These are phyloP conservation scores for Drosophila asahinai DNA, from an alignment of 1,140 invertebrate genomes.

Conservation along the genomic window DNA sequence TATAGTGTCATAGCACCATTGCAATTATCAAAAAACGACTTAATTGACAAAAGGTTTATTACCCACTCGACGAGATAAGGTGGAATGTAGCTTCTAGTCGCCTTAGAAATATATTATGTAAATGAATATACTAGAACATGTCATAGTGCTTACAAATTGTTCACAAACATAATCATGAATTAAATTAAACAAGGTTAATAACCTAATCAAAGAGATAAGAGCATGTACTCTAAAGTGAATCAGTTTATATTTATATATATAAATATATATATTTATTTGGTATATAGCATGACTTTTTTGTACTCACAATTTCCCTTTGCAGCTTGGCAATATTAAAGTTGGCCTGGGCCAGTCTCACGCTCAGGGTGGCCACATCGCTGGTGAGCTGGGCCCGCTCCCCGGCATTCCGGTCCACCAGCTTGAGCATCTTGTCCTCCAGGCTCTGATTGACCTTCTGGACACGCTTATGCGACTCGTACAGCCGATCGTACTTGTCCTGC, in stretches of 20 bases:
- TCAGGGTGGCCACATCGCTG: conserved; percentile 94
- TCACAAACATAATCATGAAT: background rate
- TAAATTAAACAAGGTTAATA: background rate
- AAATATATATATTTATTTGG: background rate
- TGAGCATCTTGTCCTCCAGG: conserved; percentile 96
- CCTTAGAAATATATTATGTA: background rate
- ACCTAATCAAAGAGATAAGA: background rate
- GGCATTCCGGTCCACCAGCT: conserved; percentile 96
- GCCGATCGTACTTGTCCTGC: conserved; percentile 96
- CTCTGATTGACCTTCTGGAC: conserved; percentile 98
- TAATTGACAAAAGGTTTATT: conserved; percentile 21
- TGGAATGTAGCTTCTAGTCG: background rate
- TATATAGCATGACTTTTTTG: background rate
- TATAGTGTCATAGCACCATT: background rate
- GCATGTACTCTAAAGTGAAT: no score
- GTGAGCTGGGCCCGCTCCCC: conserved; percentile 95
- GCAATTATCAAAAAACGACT: background rate
- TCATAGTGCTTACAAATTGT: background rate
- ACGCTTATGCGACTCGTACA: conserved; percentile 96
- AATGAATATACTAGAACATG: background rate
- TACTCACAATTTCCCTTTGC: conserved; percentile 96
- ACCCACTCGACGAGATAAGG: background rate
- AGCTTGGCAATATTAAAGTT: conserved; percentile 94
- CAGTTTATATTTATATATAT: no score
- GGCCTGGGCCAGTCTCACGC: conserved; percentile 94